Evolutionary conservation across 2,888 invertebrate genomes (phyloP).

Genomic region (Meiosimyza decipiens): DNA sequence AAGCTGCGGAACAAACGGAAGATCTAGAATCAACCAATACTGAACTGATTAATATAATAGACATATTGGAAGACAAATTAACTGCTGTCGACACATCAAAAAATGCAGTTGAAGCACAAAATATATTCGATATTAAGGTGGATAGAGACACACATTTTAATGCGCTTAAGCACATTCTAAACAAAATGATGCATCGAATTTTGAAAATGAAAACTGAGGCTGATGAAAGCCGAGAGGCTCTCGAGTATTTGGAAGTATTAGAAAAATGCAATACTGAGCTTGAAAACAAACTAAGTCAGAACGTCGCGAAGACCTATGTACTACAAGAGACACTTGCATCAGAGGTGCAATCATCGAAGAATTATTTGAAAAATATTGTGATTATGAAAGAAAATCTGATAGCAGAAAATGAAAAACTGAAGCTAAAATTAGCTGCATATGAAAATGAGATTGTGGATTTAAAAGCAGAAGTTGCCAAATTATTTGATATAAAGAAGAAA

Average conservation of each 20-base stretch:
- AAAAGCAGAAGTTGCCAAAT: conserved; percentile 14
- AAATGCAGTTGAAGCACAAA: conserved; percentile 11
- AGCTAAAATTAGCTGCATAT: conserved; percentile 34
- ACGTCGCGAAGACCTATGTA: conserved; percentile 38
- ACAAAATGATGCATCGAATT: conserved; percentile 33
- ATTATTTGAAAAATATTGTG: conserved; percentile 46
- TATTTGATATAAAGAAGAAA: conserved; percentile 35
- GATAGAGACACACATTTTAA: conserved; percentile 31
- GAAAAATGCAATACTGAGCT: conserved; percentile 38
- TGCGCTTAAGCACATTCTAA: conserved; percentile 38
- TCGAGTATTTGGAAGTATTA: too few relatives aligned
- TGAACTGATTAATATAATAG: conserved; percentile 39
- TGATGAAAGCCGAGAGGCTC: conserved; percentile 13
- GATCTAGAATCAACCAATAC: conserved; percentile 38
- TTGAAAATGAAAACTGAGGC: conserved; percentile 36
- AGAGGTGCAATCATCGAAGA: conserved; percentile 39
- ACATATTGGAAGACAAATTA: conserved; percentile 35
- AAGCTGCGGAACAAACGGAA: conserved; percentile 37
- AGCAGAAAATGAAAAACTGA: conserved; percentile 43
- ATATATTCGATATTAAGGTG: conserved; percentile 21
- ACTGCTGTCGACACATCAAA: background rate
- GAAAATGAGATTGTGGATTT: conserved; percentile 34
- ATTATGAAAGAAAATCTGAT: conserved; percentile 46
- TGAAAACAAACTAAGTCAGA: conserved; percentile 33
- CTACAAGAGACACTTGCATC: conserved; percentile 42